Evolutionary conservation across 1,140 invertebrate genomes (phyloP), one percentile per base, ranked within the genome.

Genomic region (Cydia fagiglandana): DNA sequence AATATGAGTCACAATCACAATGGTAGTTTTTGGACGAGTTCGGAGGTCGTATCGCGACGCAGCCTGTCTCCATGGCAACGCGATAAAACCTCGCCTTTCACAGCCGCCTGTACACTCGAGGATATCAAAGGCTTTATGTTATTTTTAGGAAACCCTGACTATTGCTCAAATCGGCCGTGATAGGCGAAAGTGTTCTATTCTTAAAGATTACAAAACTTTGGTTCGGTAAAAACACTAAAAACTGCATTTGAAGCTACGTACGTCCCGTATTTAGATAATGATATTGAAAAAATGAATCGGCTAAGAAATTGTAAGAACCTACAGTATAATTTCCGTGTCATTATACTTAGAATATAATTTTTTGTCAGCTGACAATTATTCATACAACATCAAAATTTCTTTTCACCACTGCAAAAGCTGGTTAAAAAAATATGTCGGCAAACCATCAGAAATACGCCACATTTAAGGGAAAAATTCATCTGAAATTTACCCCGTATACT

Each of bases 71-170:
- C 86, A 90, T 92, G 86, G 88, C 83, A 89, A 92, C 91, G 91
- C 86, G 91, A 93, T 92, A 93, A 93, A 93, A 91, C 91, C 91
- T 92, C 88, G 84, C 89, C 91, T 91, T 89, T 92, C 90, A 92
- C 88, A 93, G 88, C 86, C 84, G 81, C 82, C 78, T 89, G 86
- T 90, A 85, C 81, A 88, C 82, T 85, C 76, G 78, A 77, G 75
- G 83, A 79, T 85, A 85, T 81, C 78, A 83, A 84, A 90, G 79
- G 80, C 80, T 77, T 78, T 75, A 70, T 76, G 68, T 76, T 81
- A 78, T 79, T 76, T 75, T 76, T 77, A 74, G 73, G 45, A 64
- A 38, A 45, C 50, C 70, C 61, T 47, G 45, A 38, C 53, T 17
- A 53, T 75, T 76, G 73, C 17, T 45, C 12, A 13, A 50, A 74